Conservation (phyloP, 2,888 invertebrate genomes). For the Himalopsyche japonica region DNA sequence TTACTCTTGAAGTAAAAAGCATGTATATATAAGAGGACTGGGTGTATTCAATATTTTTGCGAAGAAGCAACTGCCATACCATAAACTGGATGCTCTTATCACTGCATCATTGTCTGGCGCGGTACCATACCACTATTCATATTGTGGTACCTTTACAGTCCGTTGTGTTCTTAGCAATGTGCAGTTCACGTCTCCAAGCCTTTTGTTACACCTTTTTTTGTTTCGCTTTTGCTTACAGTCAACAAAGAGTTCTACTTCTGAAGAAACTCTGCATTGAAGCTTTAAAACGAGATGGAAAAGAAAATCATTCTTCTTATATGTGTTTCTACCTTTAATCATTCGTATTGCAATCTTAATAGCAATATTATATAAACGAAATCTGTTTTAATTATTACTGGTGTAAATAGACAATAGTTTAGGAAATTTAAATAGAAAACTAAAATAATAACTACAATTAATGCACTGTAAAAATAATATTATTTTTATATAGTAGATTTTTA, state of each 20-base stretch:
- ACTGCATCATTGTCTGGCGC: not conserved
- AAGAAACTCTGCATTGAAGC: not conserved
- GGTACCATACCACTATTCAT: not conserved
- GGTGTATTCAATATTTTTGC: too few relatives aligned
- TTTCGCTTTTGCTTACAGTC: not conserved
- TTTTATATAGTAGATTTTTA: too few relatives aligned
- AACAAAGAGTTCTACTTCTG: not conserved
- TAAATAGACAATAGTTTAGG: too few relatives aligned
- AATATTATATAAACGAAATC: too few relatives aligned
- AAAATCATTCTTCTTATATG: not conserved
- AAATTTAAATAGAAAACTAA: too few relatives aligned
- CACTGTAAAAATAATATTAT: too few relatives aligned
- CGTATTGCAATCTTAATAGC: too few relatives aligned
- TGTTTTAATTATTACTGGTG: too few relatives aligned
- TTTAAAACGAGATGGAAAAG: not conserved
- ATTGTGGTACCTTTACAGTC: not conserved
- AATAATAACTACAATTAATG: too few relatives aligned
- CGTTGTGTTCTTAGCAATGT: not conserved
- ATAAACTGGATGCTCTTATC: not conserved
- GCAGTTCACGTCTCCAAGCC: not conserved
- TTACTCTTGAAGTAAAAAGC: too few relatives aligned
- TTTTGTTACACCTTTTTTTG: not conserved
- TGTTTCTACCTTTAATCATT: too few relatives aligned
- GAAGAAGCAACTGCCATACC: not conserved
- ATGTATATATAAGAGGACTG: too few relatives aligned